These are phyloP conservation scores for Ptiloglossa arizonensis DNA, from an alignment of 1,140 invertebrate species.

Conservation along the genomic window DNA sequence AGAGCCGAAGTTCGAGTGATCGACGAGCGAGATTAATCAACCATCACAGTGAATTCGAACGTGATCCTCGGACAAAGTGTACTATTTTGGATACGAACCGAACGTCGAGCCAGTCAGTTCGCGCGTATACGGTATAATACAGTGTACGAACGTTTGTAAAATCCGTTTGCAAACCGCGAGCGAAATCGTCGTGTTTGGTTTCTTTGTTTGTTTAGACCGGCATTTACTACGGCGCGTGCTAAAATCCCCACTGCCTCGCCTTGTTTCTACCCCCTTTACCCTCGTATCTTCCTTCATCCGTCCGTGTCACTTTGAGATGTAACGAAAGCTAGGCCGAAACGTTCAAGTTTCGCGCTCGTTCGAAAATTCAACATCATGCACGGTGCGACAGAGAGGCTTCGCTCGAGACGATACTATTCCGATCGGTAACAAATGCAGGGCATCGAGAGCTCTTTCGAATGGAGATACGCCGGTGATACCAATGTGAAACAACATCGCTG, in stretches of 20 bases:
- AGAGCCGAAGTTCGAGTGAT: too few species aligned
- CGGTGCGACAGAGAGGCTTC: background rate
- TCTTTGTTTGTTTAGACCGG: background rate
- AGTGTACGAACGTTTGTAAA: background rate
- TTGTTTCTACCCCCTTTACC: background rate
- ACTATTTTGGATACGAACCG: background rate
- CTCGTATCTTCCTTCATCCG: background rate
- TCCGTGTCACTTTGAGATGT: background rate
- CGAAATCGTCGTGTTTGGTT: background rate
- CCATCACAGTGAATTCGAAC: background rate
- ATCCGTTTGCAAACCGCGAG: background rate
- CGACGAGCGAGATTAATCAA: background rate
- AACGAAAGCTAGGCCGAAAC: background rate
- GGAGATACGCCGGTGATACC: background rate
- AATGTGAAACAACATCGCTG: background rate
- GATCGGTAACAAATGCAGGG: constrained; percentile 13
- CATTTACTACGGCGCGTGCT: constrained; percentile 13
- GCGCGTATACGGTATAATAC: background rate
- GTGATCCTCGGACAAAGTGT: too few species aligned
- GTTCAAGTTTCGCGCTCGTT: background rate
- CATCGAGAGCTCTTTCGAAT: background rate
- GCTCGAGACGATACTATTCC: background rate
- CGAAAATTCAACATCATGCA: background rate
- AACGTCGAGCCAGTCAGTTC: background rate
- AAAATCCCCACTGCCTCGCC: background rate